Base-by-base conservation (phyloP, 2,113 vertebrate genomes). In the Oryzias celebensis region DNA sequence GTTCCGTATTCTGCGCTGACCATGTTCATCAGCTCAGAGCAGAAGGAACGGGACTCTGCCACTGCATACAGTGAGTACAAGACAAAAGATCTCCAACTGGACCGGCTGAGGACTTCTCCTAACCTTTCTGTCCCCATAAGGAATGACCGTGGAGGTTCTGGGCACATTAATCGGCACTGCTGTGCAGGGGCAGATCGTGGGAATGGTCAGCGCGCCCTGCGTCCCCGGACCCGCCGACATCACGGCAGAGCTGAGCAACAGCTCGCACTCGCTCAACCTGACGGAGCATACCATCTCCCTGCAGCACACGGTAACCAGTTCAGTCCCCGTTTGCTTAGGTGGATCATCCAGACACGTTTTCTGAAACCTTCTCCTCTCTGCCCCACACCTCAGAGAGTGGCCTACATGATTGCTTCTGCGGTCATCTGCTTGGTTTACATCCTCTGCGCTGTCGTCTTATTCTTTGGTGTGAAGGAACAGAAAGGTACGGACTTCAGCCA, bases 21-120 rank as follows among this genome's bases (percentile, higher is more conserved):
- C 65, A 98, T 99, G 97, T 98, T 98, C 91, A 98, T 99, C 92
- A 98, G 94, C 92, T 91, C 92, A 0, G 94, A 98, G 57, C 97
- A 98, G 90, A 95, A 93, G 1, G 97, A 98, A 80, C 84, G 97
- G 18, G 97, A 98, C 85, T 99, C 97, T 0, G 96, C 96, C 81
- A 98, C 97, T 0, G 97, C 96, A 0, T 98, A 98, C 74, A 93
- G 97, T 99, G 81, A 95, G 97, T 90, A 4, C 44, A 1, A 14
- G 41, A 18, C 17, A 16, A 2, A 26, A 2, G 13, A n/a, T 36
- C 49, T 36, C 2, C n/a, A 4, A 7, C 45, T 18, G 12, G n/a
- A 17, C 4, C 43, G 24, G 23, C 53, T 36, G n/a, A 13, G 3
- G 3, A 45, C 42, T 3, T 43, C 10, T 14, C 4, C 58, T 24